A percentile compares a stretch with the other conserved stretches of the same genome.
Evolutionary conservation across 2,113 vertebrate species (phyloP).

Genomic region (Todiramphus saurophagus): DNA sequence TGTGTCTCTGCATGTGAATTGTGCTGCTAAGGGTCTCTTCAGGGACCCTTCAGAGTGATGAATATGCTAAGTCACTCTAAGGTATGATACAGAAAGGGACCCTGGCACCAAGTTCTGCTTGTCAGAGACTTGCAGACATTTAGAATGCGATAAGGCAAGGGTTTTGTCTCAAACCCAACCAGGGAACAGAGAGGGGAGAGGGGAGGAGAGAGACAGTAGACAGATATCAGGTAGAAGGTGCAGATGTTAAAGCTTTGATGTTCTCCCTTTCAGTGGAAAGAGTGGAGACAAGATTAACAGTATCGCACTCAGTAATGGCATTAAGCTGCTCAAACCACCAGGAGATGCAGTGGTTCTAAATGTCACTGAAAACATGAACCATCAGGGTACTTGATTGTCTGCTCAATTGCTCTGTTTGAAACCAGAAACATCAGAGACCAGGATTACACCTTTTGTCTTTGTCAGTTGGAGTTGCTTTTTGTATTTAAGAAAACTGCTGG

Average conservation of each 20-base stretch:
- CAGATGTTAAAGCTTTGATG: conserved; percentile 2
- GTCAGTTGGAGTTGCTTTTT: background rate
- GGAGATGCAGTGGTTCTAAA: background rate
- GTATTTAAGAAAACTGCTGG: background rate
- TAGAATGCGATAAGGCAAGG: conserved; percentile 34
- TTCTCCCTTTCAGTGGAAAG: background rate
- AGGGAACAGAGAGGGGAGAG: background rate
- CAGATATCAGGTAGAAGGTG: background rate
- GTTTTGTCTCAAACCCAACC: background rate
- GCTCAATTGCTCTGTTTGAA: background rate
- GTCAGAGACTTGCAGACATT: background rate
- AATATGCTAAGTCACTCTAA: background rate
- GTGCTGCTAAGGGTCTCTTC: background rate
- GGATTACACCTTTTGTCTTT: background rate
- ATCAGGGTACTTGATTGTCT: background rate
- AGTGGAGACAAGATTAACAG: background rate
- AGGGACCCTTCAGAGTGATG: background rate
- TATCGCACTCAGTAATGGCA: background rate
- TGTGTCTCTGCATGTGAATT: background rate
- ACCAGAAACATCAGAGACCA: background rate
- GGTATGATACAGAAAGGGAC: background rate
- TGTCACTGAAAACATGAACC: background rate
- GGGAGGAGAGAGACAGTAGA: background rate
- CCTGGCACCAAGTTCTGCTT: background rate
- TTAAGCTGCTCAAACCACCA: background rate